These are phyloP conservation scores for Cheilosia urbana DNA, from an alignment of 2,888 invertebrate genomes.

Conservation along the genomic window DNA sequence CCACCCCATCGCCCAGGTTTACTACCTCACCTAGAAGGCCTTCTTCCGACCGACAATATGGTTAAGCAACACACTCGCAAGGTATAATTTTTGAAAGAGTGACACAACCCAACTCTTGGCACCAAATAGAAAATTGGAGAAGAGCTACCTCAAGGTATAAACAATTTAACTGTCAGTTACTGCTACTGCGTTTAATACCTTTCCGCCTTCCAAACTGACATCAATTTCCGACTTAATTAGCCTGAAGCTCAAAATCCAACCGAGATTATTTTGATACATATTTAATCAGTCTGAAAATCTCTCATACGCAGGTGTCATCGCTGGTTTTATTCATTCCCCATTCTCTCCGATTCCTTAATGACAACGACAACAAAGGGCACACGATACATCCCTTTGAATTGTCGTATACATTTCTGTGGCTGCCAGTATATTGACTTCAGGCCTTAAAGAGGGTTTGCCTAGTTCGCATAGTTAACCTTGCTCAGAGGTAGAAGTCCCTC, in stretches of 20 bases:
- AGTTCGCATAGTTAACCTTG: not conserved
- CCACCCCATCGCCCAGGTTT: too few relatives aligned
- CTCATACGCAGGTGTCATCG: slow-evolving; percentile 21
- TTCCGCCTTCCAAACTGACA: too few relatives aligned
- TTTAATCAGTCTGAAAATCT: slow-evolving; percentile 19
- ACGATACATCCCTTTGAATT: slow-evolving; percentile 5
- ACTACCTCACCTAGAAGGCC: too few relatives aligned
- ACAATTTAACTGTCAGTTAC: too few relatives aligned
- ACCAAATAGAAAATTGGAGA: too few relatives aligned
- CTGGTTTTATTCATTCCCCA: slow-evolving; percentile 4
- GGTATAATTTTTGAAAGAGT: too few relatives aligned
- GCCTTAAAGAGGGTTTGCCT: not conserved
- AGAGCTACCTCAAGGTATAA: too few relatives aligned
- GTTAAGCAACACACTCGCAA: too few relatives aligned
- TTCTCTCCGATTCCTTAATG: not conserved
- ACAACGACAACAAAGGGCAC: not conserved
- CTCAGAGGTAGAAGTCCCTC: not conserved
- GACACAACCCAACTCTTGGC: too few relatives aligned
- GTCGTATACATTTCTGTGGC: not conserved
- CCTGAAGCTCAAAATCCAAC: not conserved
- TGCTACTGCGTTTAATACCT: too few relatives aligned
- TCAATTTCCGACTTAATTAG: not conserved
- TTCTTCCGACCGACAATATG: too few relatives aligned
- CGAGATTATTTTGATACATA: slow-evolving; percentile 10
- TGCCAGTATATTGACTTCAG: slow-evolving; percentile 17